phyloP scores from a whole-genome alignment of 1,140 invertebrate species.

The Daktulosphaira vitifoliae region DNA sequence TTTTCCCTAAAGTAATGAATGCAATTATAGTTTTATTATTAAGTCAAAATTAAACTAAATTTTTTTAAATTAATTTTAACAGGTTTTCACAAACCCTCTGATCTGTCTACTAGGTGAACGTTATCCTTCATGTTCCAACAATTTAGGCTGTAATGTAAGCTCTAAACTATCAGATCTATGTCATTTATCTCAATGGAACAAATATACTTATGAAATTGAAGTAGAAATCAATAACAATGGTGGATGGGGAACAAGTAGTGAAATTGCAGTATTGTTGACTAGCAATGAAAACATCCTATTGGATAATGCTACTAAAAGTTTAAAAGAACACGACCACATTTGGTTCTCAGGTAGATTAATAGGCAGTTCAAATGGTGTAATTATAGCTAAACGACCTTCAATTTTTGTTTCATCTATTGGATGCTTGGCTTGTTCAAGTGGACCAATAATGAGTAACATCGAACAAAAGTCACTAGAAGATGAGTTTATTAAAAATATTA shows the following conservation, averaged over 20 bases:
- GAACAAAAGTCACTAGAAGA: slow-evolving; percentile 26
- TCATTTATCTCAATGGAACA: slow-evolving; percentile 18
- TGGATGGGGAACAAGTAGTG: slow-evolving; percentile 10
- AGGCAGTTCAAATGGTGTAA: slow-evolving; percentile 14
- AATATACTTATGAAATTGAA: slow-evolving; percentile 27
- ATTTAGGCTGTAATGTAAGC: slow-evolving; percentile 11
- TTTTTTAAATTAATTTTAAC: slow-evolving; percentile 4
- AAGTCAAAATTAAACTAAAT: neutral
- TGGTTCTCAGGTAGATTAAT: slow-evolving; percentile 7
- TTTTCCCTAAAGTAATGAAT: slow-evolving; percentile 21
- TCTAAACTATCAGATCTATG: slow-evolving; percentile 20
- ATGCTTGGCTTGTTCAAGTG: slow-evolving; percentile 13
- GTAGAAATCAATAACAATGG: slow-evolving; percentile 10
- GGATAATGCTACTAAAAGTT: slow-evolving; percentile 23
- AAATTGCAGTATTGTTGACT: neutral
- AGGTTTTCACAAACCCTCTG: slow-evolving; percentile 12
- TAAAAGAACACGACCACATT: slow-evolving; percentile 17
- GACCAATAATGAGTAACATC: neutral
- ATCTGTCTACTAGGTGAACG: slow-evolving; percentile 21
- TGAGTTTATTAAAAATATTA: slow-evolving; percentile 19
- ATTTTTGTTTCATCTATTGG: slow-evolving; percentile 2
- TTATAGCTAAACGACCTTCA: slow-evolving; percentile 5
- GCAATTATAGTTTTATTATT: neutral
- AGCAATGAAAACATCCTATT: slow-evolving; percentile 6
- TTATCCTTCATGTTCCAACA: slow-evolving; percentile 7